Percentiles rank a stretch among this genome's conserved stretches.
Evolutionary conservation across 2,797 vertebrate species (phyloP).

Genomic region (Sebastes iracundus): DNA sequence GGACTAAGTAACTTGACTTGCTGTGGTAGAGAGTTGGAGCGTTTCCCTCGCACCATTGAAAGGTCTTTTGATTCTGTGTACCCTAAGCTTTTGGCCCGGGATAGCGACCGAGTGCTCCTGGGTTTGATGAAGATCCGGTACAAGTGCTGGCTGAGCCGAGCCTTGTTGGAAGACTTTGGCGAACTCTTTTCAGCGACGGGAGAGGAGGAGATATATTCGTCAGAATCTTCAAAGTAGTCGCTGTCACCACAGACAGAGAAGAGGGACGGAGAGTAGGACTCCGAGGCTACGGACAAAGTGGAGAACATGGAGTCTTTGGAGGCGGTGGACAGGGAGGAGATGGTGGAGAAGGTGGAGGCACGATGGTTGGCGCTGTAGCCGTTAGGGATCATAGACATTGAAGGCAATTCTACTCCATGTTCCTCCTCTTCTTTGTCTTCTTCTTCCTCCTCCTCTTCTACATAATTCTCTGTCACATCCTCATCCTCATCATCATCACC

Average conservation of each 20-base stretch:
- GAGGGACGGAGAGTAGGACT: constrained; percentile 85
- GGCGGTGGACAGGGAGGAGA: constrained; percentile 81
- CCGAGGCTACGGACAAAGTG: constrained; percentile 81
- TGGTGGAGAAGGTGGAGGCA: constrained; percentile 88
- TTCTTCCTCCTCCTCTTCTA: constrained; percentile 66
- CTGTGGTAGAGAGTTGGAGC: constrained; percentile 94
- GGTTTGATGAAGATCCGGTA: constrained; percentile 86
- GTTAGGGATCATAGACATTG: constrained; percentile 52
- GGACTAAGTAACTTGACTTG: constrained; percentile 78
- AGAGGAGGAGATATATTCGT: constrained; percentile 78
- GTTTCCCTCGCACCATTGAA: constrained; percentile 81
- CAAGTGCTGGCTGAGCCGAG: constrained; percentile 84
- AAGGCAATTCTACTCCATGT: constrained; percentile 26
- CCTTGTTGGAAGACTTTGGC: constrained; percentile 60
- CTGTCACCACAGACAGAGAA: constrained; percentile 90
- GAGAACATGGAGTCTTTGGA: constrained; percentile 90
- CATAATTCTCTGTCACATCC: constrained; percentile 56
- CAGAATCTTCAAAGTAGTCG: constrained; percentile 90
- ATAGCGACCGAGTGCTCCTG: constrained; percentile 81
- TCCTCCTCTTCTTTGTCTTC: constrained; percentile 74
- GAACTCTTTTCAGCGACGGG: constrained; percentile 51
- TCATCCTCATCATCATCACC: constrained; percentile 73
- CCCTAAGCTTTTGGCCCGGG: constrained; percentile 90
- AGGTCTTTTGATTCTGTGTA: constrained; percentile 77
- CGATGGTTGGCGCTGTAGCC: constrained; percentile 67